phyloP scores from a whole-genome alignment of 2,113 vertebrate genomes.

The Ameiurus melas region DNA sequence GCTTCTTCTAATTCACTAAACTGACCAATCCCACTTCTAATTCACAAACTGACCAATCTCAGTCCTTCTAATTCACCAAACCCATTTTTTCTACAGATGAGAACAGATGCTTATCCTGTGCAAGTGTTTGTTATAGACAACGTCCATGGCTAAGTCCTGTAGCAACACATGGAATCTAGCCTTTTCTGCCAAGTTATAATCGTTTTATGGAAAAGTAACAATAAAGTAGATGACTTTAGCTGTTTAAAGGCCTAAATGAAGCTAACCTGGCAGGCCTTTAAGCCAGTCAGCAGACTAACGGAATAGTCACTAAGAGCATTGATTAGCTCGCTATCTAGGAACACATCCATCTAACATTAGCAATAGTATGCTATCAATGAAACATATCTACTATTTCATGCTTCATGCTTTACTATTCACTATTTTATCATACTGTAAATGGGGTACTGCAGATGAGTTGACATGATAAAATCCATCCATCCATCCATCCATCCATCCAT shows the following conservation, averaged over 20 bases:
- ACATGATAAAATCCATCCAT: too few species aligned
- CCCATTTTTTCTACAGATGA: background rate
- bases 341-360: background rate
- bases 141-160: background rate
- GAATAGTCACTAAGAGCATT: background rate
- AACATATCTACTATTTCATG: background rate
- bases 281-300: background rate
- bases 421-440: background rate
- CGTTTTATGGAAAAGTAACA: background rate
- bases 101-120: background rate
- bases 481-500: too few species aligned
- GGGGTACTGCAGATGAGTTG: background rate
- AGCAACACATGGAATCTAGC: background rate
- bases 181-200: background rate
- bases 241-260: background rate
- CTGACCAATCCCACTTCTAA: background rate
- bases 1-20: background rate
- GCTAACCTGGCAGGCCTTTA: background rate
- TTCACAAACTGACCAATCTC: background rate
- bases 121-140: background rate
- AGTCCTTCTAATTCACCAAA: too few species aligned
- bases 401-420: background rate
- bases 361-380: background rate
- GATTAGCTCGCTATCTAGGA: background rate
- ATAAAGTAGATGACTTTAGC: background rate